Conservation (phyloP, 92 coral and sea anemone genomes). For the Palythoa grandis region DNA sequence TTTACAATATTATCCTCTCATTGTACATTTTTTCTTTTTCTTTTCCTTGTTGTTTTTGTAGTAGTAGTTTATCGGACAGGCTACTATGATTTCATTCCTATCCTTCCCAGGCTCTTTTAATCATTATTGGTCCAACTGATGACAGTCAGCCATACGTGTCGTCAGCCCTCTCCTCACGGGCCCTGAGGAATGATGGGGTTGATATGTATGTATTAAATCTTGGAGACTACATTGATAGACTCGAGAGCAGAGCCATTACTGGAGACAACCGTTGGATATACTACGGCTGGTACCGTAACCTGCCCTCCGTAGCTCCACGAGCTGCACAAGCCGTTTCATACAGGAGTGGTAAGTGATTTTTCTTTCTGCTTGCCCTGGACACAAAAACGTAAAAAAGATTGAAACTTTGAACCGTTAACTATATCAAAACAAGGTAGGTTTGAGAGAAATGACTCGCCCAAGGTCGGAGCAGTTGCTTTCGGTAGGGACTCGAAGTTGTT, state of each 20-base stretch:
- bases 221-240: constrained; percentile 40
- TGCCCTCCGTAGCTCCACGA: constrained; percentile 26
- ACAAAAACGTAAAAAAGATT: background rate
- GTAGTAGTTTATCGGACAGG: too few relatives aligned
- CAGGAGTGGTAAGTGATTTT: constrained; percentile 1
- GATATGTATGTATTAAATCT: constrained; percentile 37
- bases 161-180: constrained; percentile 1
- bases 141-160: constrained; percentile 38
- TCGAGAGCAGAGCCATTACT: constrained; percentile 31
- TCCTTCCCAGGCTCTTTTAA: constrained; percentile 28
- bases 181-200: constrained; percentile 25
- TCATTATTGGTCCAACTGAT: constrained; percentile 39
- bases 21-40: too few relatives aligned
- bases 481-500: too few relatives aligned
- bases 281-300: constrained; percentile 37
- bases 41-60: too few relatives aligned
- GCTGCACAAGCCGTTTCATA: constrained; percentile 31
- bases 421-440: too few relatives aligned
- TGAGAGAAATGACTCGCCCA: too few relatives aligned
- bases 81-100: too few relatives aligned
- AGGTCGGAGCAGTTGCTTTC: too few relatives aligned
- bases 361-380: background rate
- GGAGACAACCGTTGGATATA: constrained; percentile 18
- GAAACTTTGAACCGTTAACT: too few relatives aligned
- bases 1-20: too few relatives aligned